Base-by-base conservation (phyloP, 2,888 invertebrate species). In the Imbricaverruca yamaguchii region DNA sequence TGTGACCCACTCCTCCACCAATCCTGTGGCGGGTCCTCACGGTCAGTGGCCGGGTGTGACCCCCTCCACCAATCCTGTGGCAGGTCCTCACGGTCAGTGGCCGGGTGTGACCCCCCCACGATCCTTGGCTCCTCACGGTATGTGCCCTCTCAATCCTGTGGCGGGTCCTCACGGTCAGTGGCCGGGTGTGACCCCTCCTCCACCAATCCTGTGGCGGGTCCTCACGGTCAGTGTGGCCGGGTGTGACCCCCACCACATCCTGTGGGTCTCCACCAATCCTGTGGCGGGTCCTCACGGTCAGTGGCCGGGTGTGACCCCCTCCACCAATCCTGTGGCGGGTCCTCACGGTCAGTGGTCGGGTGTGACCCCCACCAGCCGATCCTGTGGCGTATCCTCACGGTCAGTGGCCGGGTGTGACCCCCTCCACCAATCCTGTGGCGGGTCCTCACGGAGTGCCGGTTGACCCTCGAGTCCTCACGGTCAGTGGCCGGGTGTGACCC, bases 291-390 rank as follows among this genome's bases (percentile, higher is more conserved):
- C 81, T 84, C 39, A 82, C 82, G 80, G 83, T 84, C 23, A 82
- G 82, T 67, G 3, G 15, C 53, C 18, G 21, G 18, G 18, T 18
- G 8, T 39, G 63, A 18, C 39, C 63, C 63, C 18, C 18, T 8
- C 21, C 63, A 63, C 63, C 63, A 18, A 39, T 39, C 39, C 39
- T 39, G 39, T 39, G 39, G 39, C 39, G 39, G 1, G 39, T 4
- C 39, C 39, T 39, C 39, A 39, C 39, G 39, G 39, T 39, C 39
- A 39, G 39, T n/a, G n/a, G n/a, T n/a, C n/a, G n/a, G n/a, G n/a
- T n/a, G n/a, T n/a, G n/a, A n/a, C n/a, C n/a, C n/a, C n/a, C n/a
- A 84, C 80, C 80, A 83, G 61, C 84, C 84, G 21, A 83, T 84
- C n/a, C 80, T 84, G 13, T 84, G 84, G 84, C 82, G 84, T 9